A percentile compares a stretch with the other conserved stretches of the same genome.
Conservation (phyloP, 2,797 vertebrate species). For the Brotula barbata region DNA sequence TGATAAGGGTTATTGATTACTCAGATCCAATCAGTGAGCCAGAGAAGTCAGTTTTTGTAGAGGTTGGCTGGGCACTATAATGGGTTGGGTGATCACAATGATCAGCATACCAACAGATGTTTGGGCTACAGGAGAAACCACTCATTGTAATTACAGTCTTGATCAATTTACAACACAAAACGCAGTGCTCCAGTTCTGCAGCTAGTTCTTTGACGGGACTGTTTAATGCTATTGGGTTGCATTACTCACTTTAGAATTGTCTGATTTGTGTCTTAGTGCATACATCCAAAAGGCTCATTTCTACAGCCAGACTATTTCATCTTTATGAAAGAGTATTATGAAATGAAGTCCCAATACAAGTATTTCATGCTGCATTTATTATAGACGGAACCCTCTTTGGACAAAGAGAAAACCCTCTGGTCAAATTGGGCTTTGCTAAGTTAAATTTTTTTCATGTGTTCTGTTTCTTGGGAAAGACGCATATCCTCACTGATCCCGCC, state of each 20-base stretch:
- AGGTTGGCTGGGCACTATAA: neutral
- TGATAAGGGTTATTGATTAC: neutral
- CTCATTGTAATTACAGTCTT: constrained; percentile 4
- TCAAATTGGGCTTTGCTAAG: neutral
- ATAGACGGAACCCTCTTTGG: neutral
- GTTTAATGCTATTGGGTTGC: neutral
- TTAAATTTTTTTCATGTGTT: neutral
- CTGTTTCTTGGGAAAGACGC: neutral
- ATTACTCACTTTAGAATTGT: constrained; percentile 2
- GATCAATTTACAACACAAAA: neutral
- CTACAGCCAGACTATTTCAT: neutral
- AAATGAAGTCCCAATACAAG: no score
- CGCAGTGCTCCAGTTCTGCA: neutral
- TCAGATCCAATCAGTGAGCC: neutral
- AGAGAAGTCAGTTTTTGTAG: neutral
- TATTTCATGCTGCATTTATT: no score
- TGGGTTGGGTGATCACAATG: constrained; percentile 9
- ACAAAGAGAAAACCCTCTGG: neutral
- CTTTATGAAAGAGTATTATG: neutral
- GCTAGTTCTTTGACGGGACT: neutral
- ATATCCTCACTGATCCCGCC: neutral
- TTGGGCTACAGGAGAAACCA: constrained; percentile 1
- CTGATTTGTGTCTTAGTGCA: neutral
- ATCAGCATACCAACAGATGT: constrained; percentile 1
- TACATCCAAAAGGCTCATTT: no score